Conservation (phyloP, 2,797 vertebrate genomes). For the Botia kubotai region DNA sequence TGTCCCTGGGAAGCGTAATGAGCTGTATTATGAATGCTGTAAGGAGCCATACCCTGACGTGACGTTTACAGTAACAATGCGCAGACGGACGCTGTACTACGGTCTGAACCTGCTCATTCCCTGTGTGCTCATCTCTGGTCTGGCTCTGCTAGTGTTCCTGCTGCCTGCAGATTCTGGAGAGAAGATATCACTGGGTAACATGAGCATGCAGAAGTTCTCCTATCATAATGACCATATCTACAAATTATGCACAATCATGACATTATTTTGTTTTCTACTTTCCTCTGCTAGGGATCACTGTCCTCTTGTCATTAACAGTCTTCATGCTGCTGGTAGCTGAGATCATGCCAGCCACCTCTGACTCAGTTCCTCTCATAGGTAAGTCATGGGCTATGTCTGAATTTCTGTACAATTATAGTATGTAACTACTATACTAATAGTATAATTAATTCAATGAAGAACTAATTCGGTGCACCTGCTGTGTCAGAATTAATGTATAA, state of each 20-base stretch:
- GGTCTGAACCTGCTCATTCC: conserved; percentile 91
- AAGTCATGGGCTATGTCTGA: conserved; percentile 8
- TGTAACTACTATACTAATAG: no score
- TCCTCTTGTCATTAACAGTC: conserved; percentile 90
- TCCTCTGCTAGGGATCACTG: conserved; percentile 84
- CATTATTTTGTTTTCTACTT: conserved; percentile 21
- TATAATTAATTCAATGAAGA: background rate
- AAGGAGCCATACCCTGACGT: conserved; percentile 93
- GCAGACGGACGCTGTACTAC: conserved; percentile 89
- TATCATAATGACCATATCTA: background rate
- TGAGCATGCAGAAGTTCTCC: background rate
- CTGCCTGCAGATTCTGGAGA: conserved; percentile 93
- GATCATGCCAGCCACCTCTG: conserved; percentile 94
- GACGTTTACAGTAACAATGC: conserved; percentile 90
- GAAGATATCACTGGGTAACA: conserved; percentile 90
- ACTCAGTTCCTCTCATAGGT: conserved; percentile 92
- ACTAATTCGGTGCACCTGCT: background rate
- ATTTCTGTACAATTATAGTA: background rate
- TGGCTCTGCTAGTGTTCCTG: conserved; percentile 90
- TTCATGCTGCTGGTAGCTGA: conserved; percentile 94
- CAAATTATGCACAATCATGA: background rate
- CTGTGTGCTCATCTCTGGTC: conserved; percentile 89
- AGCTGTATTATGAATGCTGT: conserved; percentile 91
- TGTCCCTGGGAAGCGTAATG: conserved; percentile 89
- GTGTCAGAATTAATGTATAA: background rate